Base-by-base conservation (phyloP, 2,888 invertebrate genomes). In the Drosophila greeni region DNA sequence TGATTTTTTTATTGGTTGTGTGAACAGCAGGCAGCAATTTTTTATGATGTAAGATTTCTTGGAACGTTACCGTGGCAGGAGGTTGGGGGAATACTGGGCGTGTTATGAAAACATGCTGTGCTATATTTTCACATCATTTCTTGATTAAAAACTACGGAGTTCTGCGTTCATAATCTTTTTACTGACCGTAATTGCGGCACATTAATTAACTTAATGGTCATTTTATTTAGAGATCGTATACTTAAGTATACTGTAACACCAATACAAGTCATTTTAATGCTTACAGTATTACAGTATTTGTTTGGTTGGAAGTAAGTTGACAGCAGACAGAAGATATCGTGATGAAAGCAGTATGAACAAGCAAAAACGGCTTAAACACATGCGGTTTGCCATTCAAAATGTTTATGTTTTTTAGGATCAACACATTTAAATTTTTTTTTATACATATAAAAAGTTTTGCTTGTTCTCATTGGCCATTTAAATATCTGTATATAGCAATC, bases 201-300 rank as follows among this genome's bases (percentile, higher is more conserved):
- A 85, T 84, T 81, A 81, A 81, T 81, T 81, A 85, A 81, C 66
- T 81, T 81, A 85, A 81, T 81, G 85, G 81, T 78, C 75, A 78
- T 81, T 85, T 78, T 75, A 81, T 85, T 75, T 79, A 65, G 67
- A 60, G 56, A 61, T 57, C 76, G 61, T 66, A 58, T 70, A 64
- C 48, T 55, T 51, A 47, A 53, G 52, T 37, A 43, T 47, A 29
- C 47, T 51, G 36, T 24, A 47, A 16, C 23, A 54, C 37, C 47
- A 18, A 45, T 61, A 55, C 37, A 54, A 40, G 33, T 48, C 48
- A 66, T 64, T 76, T 75, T 75, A 72, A 60, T 66, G 54, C 65
- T 31, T 49, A 71, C 62, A 49, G 33, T 49, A 45, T 31, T 39
- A 37, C 48, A n/a, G n/a, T n/a, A n/a, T 55, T 47, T 7, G 39